Evolutionary conservation across 2,113 vertebrate genomes (phyloP).

Genomic region (Sardina pilchardus): DNA sequence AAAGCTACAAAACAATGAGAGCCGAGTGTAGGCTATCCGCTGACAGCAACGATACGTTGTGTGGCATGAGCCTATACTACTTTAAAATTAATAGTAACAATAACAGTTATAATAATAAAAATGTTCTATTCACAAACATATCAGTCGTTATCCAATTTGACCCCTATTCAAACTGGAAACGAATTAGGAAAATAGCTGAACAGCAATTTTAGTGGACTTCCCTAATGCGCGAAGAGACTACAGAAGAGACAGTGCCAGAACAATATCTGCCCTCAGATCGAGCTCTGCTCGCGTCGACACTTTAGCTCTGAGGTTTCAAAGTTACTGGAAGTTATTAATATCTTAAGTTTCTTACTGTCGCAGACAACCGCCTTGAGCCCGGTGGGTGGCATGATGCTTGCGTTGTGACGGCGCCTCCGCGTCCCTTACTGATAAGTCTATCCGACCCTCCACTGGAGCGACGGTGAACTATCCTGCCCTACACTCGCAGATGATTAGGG

Average conservation of each 20-base stretch:
- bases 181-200: background rate
- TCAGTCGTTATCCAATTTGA: background rate
- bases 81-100: background rate
- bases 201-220: background rate
- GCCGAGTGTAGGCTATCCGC: too few species aligned
- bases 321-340: background rate
- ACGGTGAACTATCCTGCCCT: background rate
- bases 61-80: too few species aligned
- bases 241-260: background rate
- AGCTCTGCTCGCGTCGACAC: background rate
- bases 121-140: background rate
- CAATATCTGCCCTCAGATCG: background rate
- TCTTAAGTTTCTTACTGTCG: conserved; percentile 78
- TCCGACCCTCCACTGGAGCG: conserved; percentile 39
- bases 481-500: background rate
- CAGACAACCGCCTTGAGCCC: conserved; percentile 88
- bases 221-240: background rate
- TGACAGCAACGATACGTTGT: background rate
- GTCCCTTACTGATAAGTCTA: conserved; percentile 20
- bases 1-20: too few species aligned
- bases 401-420: conserved; percentile 33
- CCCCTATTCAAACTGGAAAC: background rate
- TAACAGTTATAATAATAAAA: background rate
- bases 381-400: conserved; percentile 78
- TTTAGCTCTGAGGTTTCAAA: background rate